Conservation (phyloP, 1,140 invertebrate species). For the Nebria ingens region DNA sequence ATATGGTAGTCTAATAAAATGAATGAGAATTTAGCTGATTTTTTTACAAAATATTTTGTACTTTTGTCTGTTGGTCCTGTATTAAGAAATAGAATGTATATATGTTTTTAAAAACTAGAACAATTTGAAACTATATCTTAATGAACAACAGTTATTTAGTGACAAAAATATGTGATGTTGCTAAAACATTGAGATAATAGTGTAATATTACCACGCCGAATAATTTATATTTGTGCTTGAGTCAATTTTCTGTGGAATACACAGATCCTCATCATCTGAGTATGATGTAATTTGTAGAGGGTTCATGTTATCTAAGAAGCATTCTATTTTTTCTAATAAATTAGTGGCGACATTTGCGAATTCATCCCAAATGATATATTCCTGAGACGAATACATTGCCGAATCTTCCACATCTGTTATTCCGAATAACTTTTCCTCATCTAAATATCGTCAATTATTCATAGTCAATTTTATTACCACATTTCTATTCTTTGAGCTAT, state of each 20-base stretch:
- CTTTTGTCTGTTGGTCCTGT: too few relatives aligned
- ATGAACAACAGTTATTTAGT: too few relatives aligned
- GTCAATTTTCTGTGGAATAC: constrained; percentile 21
- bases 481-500: background rate
- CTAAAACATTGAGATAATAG: too few relatives aligned
- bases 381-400: constrained; percentile 28
- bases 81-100: too few relatives aligned
- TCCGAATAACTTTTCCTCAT: constrained; percentile 39
- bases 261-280: constrained; percentile 3
- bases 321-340: constrained; percentile 42
- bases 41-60: too few relatives aligned
- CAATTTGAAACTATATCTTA: too few relatives aligned
- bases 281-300: constrained; percentile 19
- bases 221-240: constrained; percentile 31
- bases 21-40: too few relatives aligned
- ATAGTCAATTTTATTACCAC: too few relatives aligned
- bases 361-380: constrained; percentile 47
- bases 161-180: too few relatives aligned
- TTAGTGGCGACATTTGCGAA: constrained; percentile 52
- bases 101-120: too few relatives aligned
- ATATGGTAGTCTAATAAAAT: too few relatives aligned
- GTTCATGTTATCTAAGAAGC: constrained; percentile 32
- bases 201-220: constrained; percentile 32
- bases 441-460: too few relatives aligned
- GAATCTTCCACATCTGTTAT: constrained; percentile 26